Evolutionary conservation across 1,140 invertebrate genomes (phyloP).

Genomic region (Plodia interpunctella): DNA sequence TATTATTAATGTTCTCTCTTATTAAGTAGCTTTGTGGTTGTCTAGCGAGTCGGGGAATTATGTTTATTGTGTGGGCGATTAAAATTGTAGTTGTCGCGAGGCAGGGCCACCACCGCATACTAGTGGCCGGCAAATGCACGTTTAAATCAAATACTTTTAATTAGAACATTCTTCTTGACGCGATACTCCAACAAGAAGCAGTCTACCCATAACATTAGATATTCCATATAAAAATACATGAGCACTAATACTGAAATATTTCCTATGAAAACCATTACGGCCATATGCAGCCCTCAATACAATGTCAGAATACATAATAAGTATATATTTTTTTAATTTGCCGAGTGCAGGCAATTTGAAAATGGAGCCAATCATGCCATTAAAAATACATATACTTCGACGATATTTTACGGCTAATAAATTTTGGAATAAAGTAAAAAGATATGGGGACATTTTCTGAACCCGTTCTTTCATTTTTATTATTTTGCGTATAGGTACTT

Average conservation of each 20-base stretch:
- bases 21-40: neutral
- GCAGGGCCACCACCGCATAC: neutral
- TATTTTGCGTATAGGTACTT: conserved; percentile 38
- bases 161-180: neutral
- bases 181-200: neutral
- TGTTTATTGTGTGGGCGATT: conserved; percentile 1
- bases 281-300: neutral
- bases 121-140: neutral
- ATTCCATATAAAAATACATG: neutral
- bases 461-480: conserved; percentile 53
- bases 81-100: conserved; percentile 4
- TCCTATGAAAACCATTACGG: neutral
- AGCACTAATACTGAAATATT: neutral
- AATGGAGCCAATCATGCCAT: conserved; percentile 50
- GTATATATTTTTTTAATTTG: conserved; percentile 39
- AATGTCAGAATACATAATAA: conserved; percentile 6
- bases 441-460: conserved; percentile 51
- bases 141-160: conserved; percentile 4
- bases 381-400: conserved; percentile 50
- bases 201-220: neutral
- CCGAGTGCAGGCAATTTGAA: conserved; percentile 40
- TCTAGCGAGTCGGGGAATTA: neutral
- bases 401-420: conserved; percentile 60
- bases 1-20: neutral
- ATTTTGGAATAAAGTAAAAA: conserved; percentile 51